phyloP scores from a whole-genome alignment of 2,888 invertebrate genomes.

The Microplitis manilae region DNA sequence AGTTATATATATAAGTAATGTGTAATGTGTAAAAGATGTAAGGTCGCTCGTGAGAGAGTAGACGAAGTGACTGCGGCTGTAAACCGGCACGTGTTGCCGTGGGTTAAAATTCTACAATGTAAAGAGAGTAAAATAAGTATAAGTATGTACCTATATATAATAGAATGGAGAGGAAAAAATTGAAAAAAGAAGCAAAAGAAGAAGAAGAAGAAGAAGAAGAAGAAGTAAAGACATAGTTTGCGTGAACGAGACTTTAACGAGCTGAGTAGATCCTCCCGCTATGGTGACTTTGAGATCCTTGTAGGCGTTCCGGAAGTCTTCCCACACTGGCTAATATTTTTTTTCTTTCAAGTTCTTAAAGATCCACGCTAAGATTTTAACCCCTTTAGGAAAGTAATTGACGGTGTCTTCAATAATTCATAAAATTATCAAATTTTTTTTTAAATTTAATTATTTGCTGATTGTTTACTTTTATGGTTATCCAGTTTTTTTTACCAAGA shows the following conservation, averaged over 20 bases:
- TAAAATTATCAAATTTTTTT: background rate
- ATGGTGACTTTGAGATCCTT: constrained; percentile 37
- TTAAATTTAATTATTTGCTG: background rate
- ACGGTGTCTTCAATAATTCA: background rate
- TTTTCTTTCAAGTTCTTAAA: constrained; percentile 24
- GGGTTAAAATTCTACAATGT: constrained; percentile 37
- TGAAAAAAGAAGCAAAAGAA: constrained; percentile 9
- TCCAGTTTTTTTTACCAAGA: too few relatives aligned
- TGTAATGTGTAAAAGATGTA: constrained; percentile 1
- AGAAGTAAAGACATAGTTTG: constrained; percentile 30
- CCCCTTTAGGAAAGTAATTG: background rate
- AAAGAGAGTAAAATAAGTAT: constrained; percentile 33
- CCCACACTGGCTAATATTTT: constrained; percentile 44
- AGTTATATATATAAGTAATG: background rate
- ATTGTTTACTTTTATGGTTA: too few relatives aligned
- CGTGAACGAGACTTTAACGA: constrained; percentile 42
- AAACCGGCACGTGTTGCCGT: constrained; percentile 47
- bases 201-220: constrained; percentile 22
- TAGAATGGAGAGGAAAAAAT: background rate
- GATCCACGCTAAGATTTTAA: constrained; percentile 10
- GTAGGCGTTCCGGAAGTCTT: constrained; percentile 62
- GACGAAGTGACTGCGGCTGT: constrained; percentile 40
- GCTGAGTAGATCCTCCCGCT: constrained; percentile 27
- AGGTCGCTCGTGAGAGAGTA: constrained; percentile 34
- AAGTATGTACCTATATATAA: background rate